These are phyloP conservation scores for Chaetura pelagica DNA, from an alignment of 2,113 vertebrate species.

Conservation along the genomic window DNA sequence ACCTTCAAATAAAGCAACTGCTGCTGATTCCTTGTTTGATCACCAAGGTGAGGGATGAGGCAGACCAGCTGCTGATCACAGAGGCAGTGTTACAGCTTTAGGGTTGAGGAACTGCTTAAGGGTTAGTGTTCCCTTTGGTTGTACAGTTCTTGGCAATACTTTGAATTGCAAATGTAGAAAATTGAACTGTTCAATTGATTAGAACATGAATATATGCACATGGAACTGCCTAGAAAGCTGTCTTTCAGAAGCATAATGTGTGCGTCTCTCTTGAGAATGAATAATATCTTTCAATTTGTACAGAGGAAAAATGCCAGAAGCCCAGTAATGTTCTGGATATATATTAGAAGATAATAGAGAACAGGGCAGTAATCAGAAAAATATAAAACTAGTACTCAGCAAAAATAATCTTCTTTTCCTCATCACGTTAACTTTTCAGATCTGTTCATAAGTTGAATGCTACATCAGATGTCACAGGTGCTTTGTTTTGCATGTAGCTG, in stretches of 20 bases:
- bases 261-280: background rate
- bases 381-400: background rate
- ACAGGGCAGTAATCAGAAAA: background rate
- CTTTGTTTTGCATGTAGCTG: background rate
- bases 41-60: slow-evolving; percentile 84
- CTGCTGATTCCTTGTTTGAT: slow-evolving; percentile 93
- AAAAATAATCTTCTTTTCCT: background rate
- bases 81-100: background rate
- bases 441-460: background rate
- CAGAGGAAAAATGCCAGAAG: background rate
- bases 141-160: background rate
- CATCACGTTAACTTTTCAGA: background rate
- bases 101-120: background rate
- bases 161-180: background rate
- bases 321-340: background rate
- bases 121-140: background rate
- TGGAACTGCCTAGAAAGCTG: background rate
- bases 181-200: background rate
- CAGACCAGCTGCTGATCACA: background rate
- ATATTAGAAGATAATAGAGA: background rate
- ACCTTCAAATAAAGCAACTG: slow-evolving; percentile 94
- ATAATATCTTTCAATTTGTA: background rate
- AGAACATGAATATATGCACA: background rate
- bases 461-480: background rate
- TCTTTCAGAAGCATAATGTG: background rate